Evolutionary conservation across 2,113 vertebrate genomes (phyloP).

Genomic region (Pristiophorus japonicus): DNA sequence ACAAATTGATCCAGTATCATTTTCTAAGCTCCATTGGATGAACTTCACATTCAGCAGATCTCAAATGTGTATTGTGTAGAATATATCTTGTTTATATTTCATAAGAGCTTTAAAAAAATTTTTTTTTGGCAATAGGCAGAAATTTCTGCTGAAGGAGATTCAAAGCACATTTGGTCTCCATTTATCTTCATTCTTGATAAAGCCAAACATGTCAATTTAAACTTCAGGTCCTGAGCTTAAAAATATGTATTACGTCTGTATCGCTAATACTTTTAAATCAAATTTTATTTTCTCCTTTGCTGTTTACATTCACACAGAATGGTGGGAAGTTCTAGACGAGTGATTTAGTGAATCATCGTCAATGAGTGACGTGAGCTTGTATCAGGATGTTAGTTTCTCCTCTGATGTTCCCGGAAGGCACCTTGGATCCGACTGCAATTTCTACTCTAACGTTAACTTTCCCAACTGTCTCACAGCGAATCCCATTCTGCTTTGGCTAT

Average conservation of each 20-base stretch:
- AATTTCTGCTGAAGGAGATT: not conserved
- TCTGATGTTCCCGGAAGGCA: not conserved
- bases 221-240: not conserved
- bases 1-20: not conserved
- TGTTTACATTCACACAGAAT: not conserved
- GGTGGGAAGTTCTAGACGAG: not conserved
- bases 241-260: not conserved
- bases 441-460: too few species aligned
- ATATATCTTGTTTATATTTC: not conserved
- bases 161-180: not conserved
- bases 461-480: not conserved
- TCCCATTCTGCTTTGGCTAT: not conserved
- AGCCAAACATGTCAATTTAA: not conserved
- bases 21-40: not conserved
- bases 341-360: not conserved
- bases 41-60: not conserved
- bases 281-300: not conserved
- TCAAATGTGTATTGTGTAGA: not conserved
- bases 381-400: not conserved
- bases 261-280: not conserved
- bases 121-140: not conserved
- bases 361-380: not conserved
- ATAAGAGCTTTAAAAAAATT: not conserved
- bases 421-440: too few species aligned
- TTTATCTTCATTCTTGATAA: not conserved